Percentiles rank a stretch among this genome's conserved stretches.
Evolutionary conservation across 2,113 vertebrate species (phyloP).

Genomic region (Pterocles gutturalis): DNA sequence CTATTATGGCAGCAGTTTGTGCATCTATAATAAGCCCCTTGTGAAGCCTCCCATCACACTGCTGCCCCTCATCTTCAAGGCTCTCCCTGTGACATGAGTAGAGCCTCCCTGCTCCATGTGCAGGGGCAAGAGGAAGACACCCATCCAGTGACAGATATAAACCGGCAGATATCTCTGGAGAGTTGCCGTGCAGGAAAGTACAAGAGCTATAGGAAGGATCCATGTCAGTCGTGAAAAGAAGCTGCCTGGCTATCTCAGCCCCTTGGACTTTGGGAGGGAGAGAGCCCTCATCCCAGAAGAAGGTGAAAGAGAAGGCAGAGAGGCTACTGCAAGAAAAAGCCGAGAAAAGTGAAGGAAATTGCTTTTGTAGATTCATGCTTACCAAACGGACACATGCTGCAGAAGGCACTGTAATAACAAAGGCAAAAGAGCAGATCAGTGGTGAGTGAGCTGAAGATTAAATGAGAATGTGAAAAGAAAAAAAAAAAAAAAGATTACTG

Average conservation of each 20-base stretch:
- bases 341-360: neutral
- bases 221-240: neutral
- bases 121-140: neutral
- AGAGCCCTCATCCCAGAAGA: neutral
- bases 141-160: neutral
- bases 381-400: neutral
- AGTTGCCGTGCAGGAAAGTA: neutral
- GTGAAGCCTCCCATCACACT: neutral
- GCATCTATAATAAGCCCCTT: neutral
- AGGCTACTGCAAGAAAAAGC: neutral
- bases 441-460: neutral
- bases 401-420: neutral
- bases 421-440: neutral
- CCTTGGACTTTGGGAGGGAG: neutral
- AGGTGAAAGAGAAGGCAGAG: neutral
- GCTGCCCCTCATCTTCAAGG: neutral
- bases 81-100: neutral
- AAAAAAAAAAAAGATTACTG: neutral
- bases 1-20: neutral
- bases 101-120: neutral
- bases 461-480: neutral
- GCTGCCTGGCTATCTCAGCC: neutral
- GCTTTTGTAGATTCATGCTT: neutral
- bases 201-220: neutral
- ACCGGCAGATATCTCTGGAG: neutral